These are phyloP conservation scores for Haliclona indistincta DNA, from an alignment of 37 sponge, comb jelly and placozoan species.

Conservation along the genomic window DNA sequence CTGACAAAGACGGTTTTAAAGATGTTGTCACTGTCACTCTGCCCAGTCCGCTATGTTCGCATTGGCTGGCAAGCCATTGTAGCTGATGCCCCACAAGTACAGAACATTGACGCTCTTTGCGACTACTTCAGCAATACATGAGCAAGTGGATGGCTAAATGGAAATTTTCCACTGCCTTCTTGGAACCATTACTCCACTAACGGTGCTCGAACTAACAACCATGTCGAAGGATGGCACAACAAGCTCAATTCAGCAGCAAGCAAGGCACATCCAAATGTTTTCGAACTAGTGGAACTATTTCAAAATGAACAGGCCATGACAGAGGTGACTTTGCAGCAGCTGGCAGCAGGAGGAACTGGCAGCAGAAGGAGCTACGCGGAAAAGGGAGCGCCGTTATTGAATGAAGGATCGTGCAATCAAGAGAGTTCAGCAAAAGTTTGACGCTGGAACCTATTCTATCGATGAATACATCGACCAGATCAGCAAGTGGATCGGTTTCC, in stretches of 20 bases:
- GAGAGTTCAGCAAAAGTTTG: too few relatives aligned
- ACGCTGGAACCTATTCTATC: too few relatives aligned
- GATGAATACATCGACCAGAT: too few relatives aligned
- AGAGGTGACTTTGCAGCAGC: too few relatives aligned
- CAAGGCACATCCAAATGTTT: conserved; percentile 11
- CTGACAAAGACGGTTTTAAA: too few relatives aligned
- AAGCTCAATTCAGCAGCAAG: background rate
- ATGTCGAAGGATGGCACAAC: too few relatives aligned
- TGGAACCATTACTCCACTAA: background rate
- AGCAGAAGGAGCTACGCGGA: too few relatives aligned
- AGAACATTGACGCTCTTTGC: background rate
- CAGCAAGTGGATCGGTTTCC: too few relatives aligned
- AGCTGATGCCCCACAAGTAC: background rate
- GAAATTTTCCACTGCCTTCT: background rate
- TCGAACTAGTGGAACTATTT: background rate
- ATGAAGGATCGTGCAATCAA: too few relatives aligned
- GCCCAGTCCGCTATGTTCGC: background rate
- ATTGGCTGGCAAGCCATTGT: background rate
- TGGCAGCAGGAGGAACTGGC: too few relatives aligned
- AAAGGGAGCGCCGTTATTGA: too few relatives aligned
- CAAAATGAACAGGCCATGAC: too few relatives aligned
- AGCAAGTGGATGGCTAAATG: conserved; percentile 5
- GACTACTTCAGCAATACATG: background rate
- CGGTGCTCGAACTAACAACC: conserved; percentile 14
- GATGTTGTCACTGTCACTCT: background rate